A percentile compares a stretch with the other conserved stretches of the same genome.
Conservation (phyloP, 2,797 vertebrate genomes). For the Paedocypris micromegethes region DNA sequence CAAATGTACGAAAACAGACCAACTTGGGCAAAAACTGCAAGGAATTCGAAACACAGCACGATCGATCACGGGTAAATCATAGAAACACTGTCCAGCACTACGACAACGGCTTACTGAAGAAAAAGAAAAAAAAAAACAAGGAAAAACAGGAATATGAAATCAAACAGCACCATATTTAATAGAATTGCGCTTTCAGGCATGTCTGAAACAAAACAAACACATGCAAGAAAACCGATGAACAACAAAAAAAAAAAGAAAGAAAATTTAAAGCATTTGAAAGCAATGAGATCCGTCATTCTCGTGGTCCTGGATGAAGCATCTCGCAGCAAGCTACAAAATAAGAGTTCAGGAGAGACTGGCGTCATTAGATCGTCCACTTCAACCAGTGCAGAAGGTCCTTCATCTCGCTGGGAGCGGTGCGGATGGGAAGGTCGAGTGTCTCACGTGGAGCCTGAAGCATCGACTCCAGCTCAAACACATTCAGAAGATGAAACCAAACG, state of each 20-base stretch:
- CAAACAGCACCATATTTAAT: slow-evolving; percentile 49
- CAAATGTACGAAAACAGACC: slow-evolving; percentile 10
- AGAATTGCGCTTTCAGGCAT: slow-evolving; percentile 45
- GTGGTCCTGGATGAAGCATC: slow-evolving; percentile 45
- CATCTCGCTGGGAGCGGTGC: background rate
- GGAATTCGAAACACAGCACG: slow-evolving; percentile 40
- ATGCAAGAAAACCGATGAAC: slow-evolving; percentile 37
- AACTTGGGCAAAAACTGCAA: slow-evolving; percentile 34
- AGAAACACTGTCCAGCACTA: slow-evolving; percentile 41
- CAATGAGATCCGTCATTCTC: slow-evolving; percentile 35
- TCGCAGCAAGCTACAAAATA: slow-evolving; percentile 34
- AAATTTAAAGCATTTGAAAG: slow-evolving; percentile 19
- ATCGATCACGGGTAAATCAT: slow-evolving; percentile 44
- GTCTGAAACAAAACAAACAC: slow-evolving; percentile 35
- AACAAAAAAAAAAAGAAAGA: slow-evolving; percentile 18
- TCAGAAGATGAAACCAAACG: too few species aligned
- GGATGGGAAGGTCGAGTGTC: too few species aligned
- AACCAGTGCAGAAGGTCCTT: slow-evolving; percentile 25
- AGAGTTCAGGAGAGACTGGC: slow-evolving; percentile 33
- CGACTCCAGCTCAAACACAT: too few species aligned
- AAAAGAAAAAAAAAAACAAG: too few species aligned
- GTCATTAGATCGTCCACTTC: slow-evolving; percentile 29
- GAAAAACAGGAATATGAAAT: too few species aligned
- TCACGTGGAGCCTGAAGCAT: too few species aligned
- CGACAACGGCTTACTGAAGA: slow-evolving; percentile 40